A percentile compares a stretch with the other conserved stretches of the same genome.
Evolutionary conservation across 2,888 invertebrate species (phyloP).

Genomic region (Odontothrips loti): DNA sequence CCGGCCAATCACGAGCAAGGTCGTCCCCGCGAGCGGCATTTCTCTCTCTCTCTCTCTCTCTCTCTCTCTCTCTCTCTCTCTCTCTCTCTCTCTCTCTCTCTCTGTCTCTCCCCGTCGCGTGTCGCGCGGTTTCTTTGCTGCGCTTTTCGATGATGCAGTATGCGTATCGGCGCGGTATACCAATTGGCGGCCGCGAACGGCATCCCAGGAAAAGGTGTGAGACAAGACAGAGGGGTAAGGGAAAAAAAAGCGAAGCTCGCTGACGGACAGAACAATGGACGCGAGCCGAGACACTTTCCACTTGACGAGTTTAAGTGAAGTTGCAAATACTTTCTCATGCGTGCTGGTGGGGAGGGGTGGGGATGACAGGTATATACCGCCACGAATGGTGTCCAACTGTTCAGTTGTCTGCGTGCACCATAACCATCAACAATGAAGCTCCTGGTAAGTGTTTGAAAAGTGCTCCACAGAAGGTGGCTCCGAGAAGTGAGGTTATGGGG

Average conservation of each 20-base stretch:
- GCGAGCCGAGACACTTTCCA: neutral
- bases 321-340: conserved; percentile 3
- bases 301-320: neutral
- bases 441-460: neutral
- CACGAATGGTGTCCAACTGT: conserved; percentile 19
- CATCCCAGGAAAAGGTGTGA: neutral
- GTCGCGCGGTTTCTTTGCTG: neutral
- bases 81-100: neutral
- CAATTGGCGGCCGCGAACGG: neutral
- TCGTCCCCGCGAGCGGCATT: neutral
- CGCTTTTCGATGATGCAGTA: no score
- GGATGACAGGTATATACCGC: conserved; percentile 16
- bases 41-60: neutral
- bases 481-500: no score
- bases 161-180: neutral
- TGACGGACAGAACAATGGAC: neutral
- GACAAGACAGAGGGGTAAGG: neutral
- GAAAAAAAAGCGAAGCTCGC: neutral
- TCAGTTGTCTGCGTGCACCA: neutral
- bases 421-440: conserved; percentile 4
- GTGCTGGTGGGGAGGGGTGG: neutral
- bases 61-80: neutral
- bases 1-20: conserved; percentile 6
- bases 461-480: no score
- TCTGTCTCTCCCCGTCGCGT: neutral